phyloP scores from a whole-genome alignment of 2,797 vertebrate species.

The Spondyliosoma cantharus region DNA sequence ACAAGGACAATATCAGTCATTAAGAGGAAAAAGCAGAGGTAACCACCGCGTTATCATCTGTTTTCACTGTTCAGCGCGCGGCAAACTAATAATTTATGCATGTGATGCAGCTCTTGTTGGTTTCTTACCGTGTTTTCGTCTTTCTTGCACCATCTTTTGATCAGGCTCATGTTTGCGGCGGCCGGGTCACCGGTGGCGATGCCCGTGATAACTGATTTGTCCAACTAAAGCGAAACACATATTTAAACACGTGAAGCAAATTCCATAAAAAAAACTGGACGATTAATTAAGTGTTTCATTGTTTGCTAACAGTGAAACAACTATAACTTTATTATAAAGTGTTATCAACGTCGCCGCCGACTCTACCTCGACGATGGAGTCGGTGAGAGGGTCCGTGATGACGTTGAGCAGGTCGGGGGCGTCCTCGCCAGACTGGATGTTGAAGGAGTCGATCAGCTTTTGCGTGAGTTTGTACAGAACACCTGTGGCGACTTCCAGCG shows the following conservation, averaged over 20 bases:
- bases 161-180: slow-evolving; percentile 91
- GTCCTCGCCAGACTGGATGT: slow-evolving; percentile 90
- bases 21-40: slow-evolving; percentile 46
- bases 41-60: slow-evolving; percentile 31
- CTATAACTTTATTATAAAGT: too few species aligned
- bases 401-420: slow-evolving; percentile 95
- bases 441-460: slow-evolving; percentile 87
- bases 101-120: slow-evolving; percentile 30
- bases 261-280: too few species aligned
- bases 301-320: too few species aligned
- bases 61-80: slow-evolving; percentile 31
- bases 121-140: slow-evolving; percentile 83
- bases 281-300: too few species aligned
- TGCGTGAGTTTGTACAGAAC: slow-evolving; percentile 89
- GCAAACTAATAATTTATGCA: slow-evolving; percentile 35
- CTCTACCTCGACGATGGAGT: slow-evolving; percentile 92
- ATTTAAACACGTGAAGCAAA: background rate
- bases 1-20: slow-evolving; percentile 65
- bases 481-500: slow-evolving; percentile 88
- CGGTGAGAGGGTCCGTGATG: slow-evolving; percentile 95
- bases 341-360: too few species aligned
- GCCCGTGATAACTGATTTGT: slow-evolving; percentile 89
- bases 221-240: slow-evolving; percentile 83
- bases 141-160: slow-evolving; percentile 91
- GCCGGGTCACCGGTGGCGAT: slow-evolving; percentile 86